These are phyloP conservation scores for Cathartes aura DNA, from an alignment of 2,113 vertebrate genomes.

Conservation along the genomic window DNA sequence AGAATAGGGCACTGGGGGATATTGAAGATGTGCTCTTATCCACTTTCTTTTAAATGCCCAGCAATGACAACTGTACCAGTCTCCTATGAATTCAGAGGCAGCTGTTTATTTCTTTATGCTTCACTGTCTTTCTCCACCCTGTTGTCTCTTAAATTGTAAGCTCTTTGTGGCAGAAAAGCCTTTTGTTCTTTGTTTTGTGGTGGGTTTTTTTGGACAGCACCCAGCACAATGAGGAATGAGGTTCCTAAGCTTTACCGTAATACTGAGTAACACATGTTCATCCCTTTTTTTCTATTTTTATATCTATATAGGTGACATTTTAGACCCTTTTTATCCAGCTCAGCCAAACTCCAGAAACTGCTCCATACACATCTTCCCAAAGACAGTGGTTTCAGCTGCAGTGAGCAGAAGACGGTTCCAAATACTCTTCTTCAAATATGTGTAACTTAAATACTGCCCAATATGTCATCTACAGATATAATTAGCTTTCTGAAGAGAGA, in stretches of 20 bases:
- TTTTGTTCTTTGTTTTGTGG: constrained; percentile 43
- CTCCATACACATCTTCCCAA: constrained; percentile 76
- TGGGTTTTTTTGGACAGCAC: not conserved
- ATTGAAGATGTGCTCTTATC: not conserved
- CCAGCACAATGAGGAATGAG: not conserved
- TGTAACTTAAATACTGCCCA: not conserved
- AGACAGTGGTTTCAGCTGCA: constrained; percentile 72
- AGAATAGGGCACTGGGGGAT: not conserved
- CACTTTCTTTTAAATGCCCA: not conserved
- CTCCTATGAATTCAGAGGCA: constrained; percentile 46
- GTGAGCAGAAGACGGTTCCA: not conserved
- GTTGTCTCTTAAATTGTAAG: constrained; percentile 33
- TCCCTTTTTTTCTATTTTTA: not conserved
- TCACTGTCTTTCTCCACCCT: constrained; percentile 33
- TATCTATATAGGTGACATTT: constrained; percentile 73
- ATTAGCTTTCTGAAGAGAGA: not conserved
- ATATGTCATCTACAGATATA: not conserved
- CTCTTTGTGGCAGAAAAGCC: constrained; percentile 29
- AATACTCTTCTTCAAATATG: not conserved
- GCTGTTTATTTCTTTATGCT: constrained; percentile 42
- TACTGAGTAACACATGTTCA: not conserved
- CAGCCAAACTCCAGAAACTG: constrained; percentile 75
- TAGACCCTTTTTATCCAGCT: constrained; percentile 76
- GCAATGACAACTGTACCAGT: constrained; percentile 48
- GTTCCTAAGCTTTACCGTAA: not conserved